Evolutionary conservation across 2,888 invertebrate species (phyloP), one percentile per base, ranked within the genome.

Genomic region (Noctua comes): DNA sequence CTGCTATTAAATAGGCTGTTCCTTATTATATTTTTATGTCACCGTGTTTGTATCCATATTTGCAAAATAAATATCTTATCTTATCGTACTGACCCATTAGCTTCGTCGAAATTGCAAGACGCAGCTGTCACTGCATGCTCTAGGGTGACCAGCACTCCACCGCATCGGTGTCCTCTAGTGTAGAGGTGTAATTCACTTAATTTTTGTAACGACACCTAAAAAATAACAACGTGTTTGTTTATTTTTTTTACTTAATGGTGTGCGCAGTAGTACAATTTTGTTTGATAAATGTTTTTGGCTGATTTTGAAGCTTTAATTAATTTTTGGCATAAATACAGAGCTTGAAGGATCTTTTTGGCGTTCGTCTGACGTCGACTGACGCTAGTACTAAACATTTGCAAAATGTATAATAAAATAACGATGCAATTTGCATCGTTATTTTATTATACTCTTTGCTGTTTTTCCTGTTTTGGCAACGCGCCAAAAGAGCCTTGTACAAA

Each of bases 141-240:
- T 0, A 84, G 59, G 0, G 91, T 89, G 24, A 92, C 76, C 72
- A 92, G 65, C 7, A 88, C 91, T 5, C 92, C 92, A 0, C 92
- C 91, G 69, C 92, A 92, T 71, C 76, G 74, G 76, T 92, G 92
- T 6, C 89, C 89, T 65, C 82, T 80, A 18, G 51, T 8, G 77
- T 73, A 8, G 73, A 21, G 36, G 46, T 31, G 40, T 21, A 80
- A 7, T 51, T 86, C 62, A 71, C 43, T 79, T 54, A n/a, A 16
- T 46, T 82, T 74, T 84, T 92, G 92, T 4, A 92, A 48, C 0
- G 92, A 92, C 40, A 90, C 84, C 92, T 92, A 79, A 73, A 86
- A 85, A 57, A 64, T n/a, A 48, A 40, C 1, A 57, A 51, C 1
- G n/a, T 16, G 8, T 4, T 66, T 24, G 16, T 6, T 65, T 16